Evolutionary conservation across 1,140 invertebrate genomes (phyloP).

Genomic region (Oppia nitens): DNA sequence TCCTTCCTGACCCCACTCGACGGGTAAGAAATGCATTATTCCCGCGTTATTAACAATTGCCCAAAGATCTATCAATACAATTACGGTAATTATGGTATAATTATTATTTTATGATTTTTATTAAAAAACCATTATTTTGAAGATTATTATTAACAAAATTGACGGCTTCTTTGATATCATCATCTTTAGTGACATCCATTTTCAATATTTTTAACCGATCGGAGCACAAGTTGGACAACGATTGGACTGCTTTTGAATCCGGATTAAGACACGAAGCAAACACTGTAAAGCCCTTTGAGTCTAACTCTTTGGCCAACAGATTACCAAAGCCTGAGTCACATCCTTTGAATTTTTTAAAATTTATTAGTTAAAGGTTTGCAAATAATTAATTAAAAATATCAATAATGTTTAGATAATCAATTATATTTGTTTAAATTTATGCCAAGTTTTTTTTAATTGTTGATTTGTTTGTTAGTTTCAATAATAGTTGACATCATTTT

Average conservation of each 20-base stretch:
- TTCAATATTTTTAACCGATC: conserved; percentile 24
- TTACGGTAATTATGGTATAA: not conserved
- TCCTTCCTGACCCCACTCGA: conserved; percentile 31
- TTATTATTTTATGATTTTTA: conserved; percentile 5
- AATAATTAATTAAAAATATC: too few species aligned
- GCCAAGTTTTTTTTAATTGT: too few species aligned
- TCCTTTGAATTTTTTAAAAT: too few species aligned
- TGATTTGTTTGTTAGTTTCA: too few species aligned
- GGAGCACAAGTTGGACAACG: conserved; percentile 17
- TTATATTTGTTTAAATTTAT: too few species aligned
- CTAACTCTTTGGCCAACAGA: conserved; percentile 28
- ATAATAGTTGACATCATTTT: too few species aligned
- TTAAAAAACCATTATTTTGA: not conserved
- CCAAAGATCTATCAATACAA: conserved; percentile 43
- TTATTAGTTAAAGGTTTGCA: too few species aligned
- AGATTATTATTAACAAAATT: not conserved
- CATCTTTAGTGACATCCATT: conserved; percentile 30
- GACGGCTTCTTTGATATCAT: conserved; percentile 12
- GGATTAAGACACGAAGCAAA: conserved; percentile 34
- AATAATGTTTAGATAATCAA: too few species aligned
- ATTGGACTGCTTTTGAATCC: conserved; percentile 25
- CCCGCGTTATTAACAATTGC: conserved; percentile 73
- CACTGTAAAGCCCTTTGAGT: conserved; percentile 31
- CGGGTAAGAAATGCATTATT: conserved; percentile 30
- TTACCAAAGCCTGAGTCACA: conserved; percentile 30